Evolutionary conservation across 2,113 vertebrate genomes (phyloP).

Genomic region (Oncorhynchus nerka): DNA sequence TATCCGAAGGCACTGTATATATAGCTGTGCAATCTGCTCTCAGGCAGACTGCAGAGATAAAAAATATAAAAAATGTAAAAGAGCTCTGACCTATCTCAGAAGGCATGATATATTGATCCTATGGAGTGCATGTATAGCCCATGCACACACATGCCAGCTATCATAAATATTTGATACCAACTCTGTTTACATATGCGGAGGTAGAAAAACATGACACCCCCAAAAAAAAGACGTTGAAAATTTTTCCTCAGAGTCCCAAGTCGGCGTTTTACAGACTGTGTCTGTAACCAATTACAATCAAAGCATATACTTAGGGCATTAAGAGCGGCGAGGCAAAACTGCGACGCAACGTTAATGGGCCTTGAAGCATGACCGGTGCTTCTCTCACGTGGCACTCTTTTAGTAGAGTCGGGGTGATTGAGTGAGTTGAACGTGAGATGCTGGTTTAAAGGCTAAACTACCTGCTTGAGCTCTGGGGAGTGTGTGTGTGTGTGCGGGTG

Average conservation of each 20-base stretch:
- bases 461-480: conserved; percentile 29
- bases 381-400: background rate
- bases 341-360: background rate
- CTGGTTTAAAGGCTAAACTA: conserved; percentile 52
- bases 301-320: background rate
- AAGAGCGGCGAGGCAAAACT: background rate
- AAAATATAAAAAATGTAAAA: no score
- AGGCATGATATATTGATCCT: conserved; percentile 62
- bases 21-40: conserved; percentile 49
- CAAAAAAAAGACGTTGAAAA: background rate
- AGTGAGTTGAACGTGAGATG: conserved; percentile 42
- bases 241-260: background rate
- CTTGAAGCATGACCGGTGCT: background rate
- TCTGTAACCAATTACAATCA: background rate
- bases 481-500: conserved; percentile 11
- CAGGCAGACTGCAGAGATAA: conserved; percentile 52
- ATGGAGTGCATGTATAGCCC: conserved; percentile 40
- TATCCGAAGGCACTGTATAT: background rate
- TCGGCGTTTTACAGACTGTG: background rate
- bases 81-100: conserved; percentile 56
- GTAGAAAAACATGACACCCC: background rate
- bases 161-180: conserved; percentile 23
- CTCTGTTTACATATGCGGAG: conserved; percentile 7
- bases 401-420: background rate
- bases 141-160: conserved; percentile 18